phyloP scores from a whole-genome alignment of 2,113 vertebrate species.

The Furnarius figulus region DNA sequence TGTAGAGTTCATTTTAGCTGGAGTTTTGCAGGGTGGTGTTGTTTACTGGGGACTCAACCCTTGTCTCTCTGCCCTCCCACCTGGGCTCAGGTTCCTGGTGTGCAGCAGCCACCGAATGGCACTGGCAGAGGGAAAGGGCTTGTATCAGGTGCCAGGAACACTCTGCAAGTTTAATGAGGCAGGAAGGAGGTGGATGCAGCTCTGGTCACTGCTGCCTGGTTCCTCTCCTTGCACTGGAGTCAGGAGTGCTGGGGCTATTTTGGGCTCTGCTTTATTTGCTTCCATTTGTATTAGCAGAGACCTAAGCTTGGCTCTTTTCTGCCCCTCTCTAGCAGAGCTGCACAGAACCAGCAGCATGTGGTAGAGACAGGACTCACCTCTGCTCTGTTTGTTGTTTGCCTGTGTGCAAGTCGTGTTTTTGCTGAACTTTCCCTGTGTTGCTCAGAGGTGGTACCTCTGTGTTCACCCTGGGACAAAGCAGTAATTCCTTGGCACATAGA shows the following conservation, averaged over 20 bases:
- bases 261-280: not conserved
- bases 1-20: not conserved
- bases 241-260: not conserved
- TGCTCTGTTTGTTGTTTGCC: not conserved
- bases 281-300: not conserved
- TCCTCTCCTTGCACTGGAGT: not conserved
- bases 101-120: not conserved
- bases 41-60: not conserved
- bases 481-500: not conserved
- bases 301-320: not conserved
- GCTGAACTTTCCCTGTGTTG: not conserved
- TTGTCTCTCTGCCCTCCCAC: not conserved
- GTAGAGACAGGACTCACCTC: not conserved
- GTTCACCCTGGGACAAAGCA: not conserved
- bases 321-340: not conserved
- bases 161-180: constrained; percentile 77
- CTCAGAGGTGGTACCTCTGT: not conserved
- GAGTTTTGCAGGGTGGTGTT: not conserved
- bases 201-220: accelerated
- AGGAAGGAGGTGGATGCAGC: not conserved
- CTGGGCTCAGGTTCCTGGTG: constrained; percentile 15
- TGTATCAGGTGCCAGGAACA: constrained; percentile 13
- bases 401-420: not conserved
- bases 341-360: not conserved
- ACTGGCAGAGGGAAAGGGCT: not conserved